Base-by-base conservation (phyloP, 2,888 invertebrate species). In the Cheilosia scutellata region DNA sequence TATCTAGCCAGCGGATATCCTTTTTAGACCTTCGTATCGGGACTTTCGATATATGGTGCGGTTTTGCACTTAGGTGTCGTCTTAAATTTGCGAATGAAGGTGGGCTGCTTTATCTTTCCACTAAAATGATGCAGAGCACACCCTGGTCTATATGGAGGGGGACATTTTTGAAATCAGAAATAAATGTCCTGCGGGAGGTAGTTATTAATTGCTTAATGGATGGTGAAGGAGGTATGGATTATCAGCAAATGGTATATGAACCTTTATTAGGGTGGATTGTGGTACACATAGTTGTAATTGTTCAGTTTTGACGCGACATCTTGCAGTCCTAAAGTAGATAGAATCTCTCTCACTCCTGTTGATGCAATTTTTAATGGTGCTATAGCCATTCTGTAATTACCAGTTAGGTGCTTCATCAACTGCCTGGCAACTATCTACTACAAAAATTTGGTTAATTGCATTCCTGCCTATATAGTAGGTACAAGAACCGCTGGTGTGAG, bases 1-100 rank as follows among this genome's bases (percentile, higher is more conserved):
- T 58, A 70, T 84, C 68, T 65, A 68, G 47, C 74, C 44, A 40
- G 70, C 79, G 79, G 84, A 79, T 79, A 79, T 84, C 79, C 70
- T 60, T 75, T 71, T 79, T 37, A 40, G 68, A 63, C 51, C 44
- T 68, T 74, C 55, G 70, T 75, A 75, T 75, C 75, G 74, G 58
- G 53, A 75, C 58, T 75, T 71, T 75, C 79, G n/a, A 74, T 74
- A 40, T 72, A 74, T 72, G 78, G 72, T 79, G 37, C 11, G 66
- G 82, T 71, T 65, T 71, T 53, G 11, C 51, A 65, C 58, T 57
- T 51, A 33, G 71, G 62, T 71, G 77, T 71, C 71, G 44, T 53
- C 70, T 77, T 71, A 31, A 66, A 62, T 76, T 77, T 72, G 53
- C 13, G 16, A 33, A 29, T 63, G 55, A 31, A 40, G 33, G n/a